Evolutionary conservation across 2,888 invertebrate genomes (phyloP).

Genomic region (Drymonia ruficornis): DNA sequence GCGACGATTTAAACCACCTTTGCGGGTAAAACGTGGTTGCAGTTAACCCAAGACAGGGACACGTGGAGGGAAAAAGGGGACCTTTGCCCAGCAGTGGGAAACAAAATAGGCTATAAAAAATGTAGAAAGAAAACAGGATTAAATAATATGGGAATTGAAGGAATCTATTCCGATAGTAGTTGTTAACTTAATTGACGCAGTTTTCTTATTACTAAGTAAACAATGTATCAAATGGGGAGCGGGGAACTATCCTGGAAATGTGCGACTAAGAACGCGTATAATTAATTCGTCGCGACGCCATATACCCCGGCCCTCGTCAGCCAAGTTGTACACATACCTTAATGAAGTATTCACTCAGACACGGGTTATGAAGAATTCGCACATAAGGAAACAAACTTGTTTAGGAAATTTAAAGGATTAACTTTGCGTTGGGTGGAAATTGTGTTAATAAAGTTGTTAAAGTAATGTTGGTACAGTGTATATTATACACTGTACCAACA

Average conservation of each 20-base stretch:
- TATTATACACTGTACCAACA: no score
- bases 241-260: neutral
- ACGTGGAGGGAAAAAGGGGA: no score
- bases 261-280: constrained; percentile 12
- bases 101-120: no score
- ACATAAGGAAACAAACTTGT: constrained; percentile 33
- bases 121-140: no score
- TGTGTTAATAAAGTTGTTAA: constrained; percentile 13
- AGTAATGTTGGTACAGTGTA: neutral
- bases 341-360: constrained; percentile 39
- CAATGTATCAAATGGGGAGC: neutral
- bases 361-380: constrained; percentile 38
- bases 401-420: constrained; percentile 6
- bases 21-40: no score
- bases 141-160: no score
- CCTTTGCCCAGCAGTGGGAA: no score
- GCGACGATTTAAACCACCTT: no score
- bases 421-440: constrained; percentile 8
- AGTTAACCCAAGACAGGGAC: no score
- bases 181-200: no score
- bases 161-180: no score
- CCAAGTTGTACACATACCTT: constrained; percentile 38
- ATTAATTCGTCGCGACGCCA: constrained; percentile 26
- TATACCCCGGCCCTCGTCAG: constrained; percentile 10
- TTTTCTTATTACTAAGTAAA: neutral